Conservation (phyloP, 30 jellyfish, hydroid and myxozoan genomes). For the Sanderia malayensis region DNA sequence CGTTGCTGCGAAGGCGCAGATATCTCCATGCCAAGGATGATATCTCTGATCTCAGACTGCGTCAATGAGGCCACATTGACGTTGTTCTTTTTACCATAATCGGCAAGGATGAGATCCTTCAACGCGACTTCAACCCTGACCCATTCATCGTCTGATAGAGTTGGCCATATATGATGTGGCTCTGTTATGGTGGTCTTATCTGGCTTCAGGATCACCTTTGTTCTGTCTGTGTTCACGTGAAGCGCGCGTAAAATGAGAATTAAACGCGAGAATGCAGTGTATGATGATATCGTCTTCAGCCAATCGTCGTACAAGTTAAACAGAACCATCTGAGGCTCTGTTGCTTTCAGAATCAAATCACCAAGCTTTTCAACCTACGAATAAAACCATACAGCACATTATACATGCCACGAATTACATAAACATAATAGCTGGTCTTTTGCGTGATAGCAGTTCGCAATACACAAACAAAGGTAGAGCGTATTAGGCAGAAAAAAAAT, state of each 20-base stretch:
- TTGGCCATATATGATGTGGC: constrained; percentile 99
- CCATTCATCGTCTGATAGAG: constrained; percentile 99
- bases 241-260: constrained; percentile 95
- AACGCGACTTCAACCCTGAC: constrained; percentile 97
- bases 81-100: constrained; percentile 99
- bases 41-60: constrained; percentile 98
- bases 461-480: too few relatives aligned
- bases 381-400: neutral
- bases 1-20: constrained; percentile 99
- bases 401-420: too few relatives aligned
- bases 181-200: constrained; percentile 99
- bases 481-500: constrained; percentile 9
- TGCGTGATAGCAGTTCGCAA: too few relatives aligned
- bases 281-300: constrained; percentile 98
- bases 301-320: constrained; percentile 99
- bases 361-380: constrained; percentile 98
- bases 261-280: constrained; percentile 98
- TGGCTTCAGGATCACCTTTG: constrained; percentile 97
- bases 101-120: constrained; percentile 99
- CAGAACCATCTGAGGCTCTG: constrained; percentile 99
- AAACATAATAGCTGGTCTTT: too few relatives aligned
- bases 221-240: constrained; percentile 98
- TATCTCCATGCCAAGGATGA: constrained; percentile 99
- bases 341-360: constrained; percentile 96
- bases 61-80: constrained; percentile 99